Percentiles rank a stretch among this genome's conserved stretches.
Conservation (phyloP, 2,888 invertebrate genomes). For the Callyntrura guangdongensis region DNA sequence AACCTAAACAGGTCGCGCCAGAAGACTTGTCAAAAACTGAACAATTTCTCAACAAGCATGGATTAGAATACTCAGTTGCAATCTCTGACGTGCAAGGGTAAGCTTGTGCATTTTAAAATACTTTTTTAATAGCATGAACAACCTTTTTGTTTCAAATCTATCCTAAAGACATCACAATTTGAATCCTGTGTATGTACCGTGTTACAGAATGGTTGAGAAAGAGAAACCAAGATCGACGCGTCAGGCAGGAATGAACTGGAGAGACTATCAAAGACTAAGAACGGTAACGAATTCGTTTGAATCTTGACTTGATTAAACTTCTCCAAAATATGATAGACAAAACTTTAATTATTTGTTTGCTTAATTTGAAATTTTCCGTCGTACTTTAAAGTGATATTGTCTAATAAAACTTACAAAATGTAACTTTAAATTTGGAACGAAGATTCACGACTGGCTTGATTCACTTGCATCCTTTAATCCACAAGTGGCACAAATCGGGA, state of each 20-base stretch:
- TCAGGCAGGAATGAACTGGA: constrained; percentile 83
- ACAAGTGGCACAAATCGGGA: constrained; percentile 83
- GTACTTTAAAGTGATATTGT: too few relatives aligned
- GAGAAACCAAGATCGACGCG: constrained; percentile 78
- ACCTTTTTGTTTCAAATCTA: background rate
- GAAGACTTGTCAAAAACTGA: constrained; percentile 73
- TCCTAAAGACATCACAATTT: too few relatives aligned
- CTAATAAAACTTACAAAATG: too few relatives aligned
- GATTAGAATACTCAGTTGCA: constrained; percentile 80
- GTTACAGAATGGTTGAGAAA: constrained; percentile 82
- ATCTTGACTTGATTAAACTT: background rate
- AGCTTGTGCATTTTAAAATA: too few relatives aligned
- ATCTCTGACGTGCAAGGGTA: constrained; percentile 83
- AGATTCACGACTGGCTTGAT: constrained; percentile 85
- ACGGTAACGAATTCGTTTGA: too few relatives aligned
- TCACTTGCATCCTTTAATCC: constrained; percentile 84
- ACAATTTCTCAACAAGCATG: constrained; percentile 76
- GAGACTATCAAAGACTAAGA: constrained; percentile 81
- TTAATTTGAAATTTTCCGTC: too few relatives aligned
- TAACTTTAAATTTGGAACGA: too few relatives aligned
- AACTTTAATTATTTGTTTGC: too few relatives aligned
- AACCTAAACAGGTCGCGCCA: constrained; percentile 78
- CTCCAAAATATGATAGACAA: too few relatives aligned
- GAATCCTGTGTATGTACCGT: too few relatives aligned
- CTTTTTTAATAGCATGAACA: too few relatives aligned